phyloP scores from a whole-genome alignment of 2,888 invertebrate genomes.

The Tipula lateralis region DNA sequence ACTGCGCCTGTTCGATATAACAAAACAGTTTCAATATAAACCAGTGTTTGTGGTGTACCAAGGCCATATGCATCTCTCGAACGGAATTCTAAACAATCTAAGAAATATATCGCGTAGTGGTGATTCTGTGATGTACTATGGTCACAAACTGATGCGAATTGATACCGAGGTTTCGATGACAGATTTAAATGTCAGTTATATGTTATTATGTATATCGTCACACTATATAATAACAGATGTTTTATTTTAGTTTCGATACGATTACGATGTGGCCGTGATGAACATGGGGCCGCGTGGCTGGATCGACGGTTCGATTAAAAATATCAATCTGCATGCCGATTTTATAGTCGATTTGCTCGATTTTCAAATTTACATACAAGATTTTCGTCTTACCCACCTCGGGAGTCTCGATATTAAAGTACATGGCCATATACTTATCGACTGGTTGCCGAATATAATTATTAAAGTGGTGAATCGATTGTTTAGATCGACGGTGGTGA shows the following conservation, averaged over 20 bases:
- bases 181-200: neutral
- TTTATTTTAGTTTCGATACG: conserved; percentile 27
- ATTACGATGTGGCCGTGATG: conserved; percentile 20
- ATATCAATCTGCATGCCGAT: neutral
- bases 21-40: conserved; percentile 35
- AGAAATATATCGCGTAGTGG: neutral
- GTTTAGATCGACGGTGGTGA: conserved; percentile 35
- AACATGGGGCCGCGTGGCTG: neutral
- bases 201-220: neutral
- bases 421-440: conserved; percentile 36
- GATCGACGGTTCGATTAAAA: neutral
- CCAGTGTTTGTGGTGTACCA: conserved; percentile 36
- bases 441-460: conserved; percentile 36
- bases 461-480: conserved; percentile 33
- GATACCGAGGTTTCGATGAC: neutral
- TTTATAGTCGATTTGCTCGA: neutral
- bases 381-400: neutral
- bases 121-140: neutral
- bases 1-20: conserved; percentile 37
- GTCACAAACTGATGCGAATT: neutral
- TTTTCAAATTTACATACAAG: neutral
- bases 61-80: conserved; percentile 39
- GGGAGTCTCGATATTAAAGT: conserved; percentile 36
- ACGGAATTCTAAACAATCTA: conserved; percentile 34
- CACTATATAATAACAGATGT: neutral